Evolutionary conservation across 2,888 invertebrate genomes (phyloP), one percentile per base, ranked within the genome.

Genomic region (Pollenia amentaria): DNA sequence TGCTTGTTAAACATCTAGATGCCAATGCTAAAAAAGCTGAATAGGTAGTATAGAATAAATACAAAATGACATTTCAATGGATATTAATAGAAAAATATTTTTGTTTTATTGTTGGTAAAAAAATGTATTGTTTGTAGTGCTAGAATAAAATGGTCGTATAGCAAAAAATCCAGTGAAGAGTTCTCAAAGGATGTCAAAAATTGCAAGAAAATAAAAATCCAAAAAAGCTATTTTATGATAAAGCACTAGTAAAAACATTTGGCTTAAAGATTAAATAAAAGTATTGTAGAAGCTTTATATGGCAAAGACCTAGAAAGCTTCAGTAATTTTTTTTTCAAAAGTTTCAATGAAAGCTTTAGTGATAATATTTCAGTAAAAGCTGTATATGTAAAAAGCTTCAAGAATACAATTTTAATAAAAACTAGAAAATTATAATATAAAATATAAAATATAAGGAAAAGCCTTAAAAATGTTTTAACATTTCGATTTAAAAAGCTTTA

Each of bases 1-100:
- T 84, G 84, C 78, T 84, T 73, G 84, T 73, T 78, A 67, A 67
- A 60, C 67, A 78, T 67, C 29, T 84, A 44, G 73, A 67, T 53
- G 84, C 57, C 70, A 84, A 73, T 73, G 57, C 84, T 84, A 57
- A 42, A 72, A 70, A 38, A 57, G 14, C 40, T 16, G 12, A 18
- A 55, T n/a, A 48, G 48, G 60, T 60, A 42, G 40, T 48, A 46
- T 21, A 12, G 42, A 60, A 48, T 60, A 29, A 75, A 67, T 18
- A 40, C 55, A 40, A 70, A 60, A 62, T 53, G 44, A n/a, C 18
- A 40, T 57, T 69, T 51, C 7, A 70, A 51, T 48, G 2, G n/a
- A 38, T 53, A 14, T 53, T 16, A 79, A 70, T 70, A 29, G 7
- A 42, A 60, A 67, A 67, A 42, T 72, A 29, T n/a, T 55, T 55